These are phyloP conservation scores for Margarornis squamiger DNA, from an alignment of 2,797 vertebrate genomes.

Conservation along the genomic window DNA sequence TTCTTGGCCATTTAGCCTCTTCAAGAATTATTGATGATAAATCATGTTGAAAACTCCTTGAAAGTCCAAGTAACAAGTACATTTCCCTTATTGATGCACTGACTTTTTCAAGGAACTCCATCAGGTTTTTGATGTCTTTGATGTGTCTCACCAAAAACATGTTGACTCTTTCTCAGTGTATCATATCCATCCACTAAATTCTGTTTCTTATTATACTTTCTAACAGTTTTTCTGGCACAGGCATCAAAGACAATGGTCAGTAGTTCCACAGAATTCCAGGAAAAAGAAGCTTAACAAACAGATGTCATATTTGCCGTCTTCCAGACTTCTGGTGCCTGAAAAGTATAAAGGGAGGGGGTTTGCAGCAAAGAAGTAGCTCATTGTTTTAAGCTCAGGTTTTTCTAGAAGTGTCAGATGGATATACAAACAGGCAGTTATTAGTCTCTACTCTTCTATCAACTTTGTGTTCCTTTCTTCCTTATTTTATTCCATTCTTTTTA, in stretches of 20 bases:
- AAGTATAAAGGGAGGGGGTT: neutral
- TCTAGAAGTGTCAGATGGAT: neutral
- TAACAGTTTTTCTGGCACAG: neutral
- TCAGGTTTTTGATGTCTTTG: neutral
- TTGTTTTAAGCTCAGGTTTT: neutral
- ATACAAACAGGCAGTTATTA: neutral
- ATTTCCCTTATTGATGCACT: neutral
- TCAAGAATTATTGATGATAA: neutral
- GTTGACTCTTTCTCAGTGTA: neutral
- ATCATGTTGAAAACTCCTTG: neutral
- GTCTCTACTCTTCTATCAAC: neutral
- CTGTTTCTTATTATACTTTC: neutral
- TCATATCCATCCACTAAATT: neutral
- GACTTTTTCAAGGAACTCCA: neutral
- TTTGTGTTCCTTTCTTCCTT: neutral
- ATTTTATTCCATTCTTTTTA: neutral
- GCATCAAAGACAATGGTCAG: neutral
- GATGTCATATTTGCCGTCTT: neutral
- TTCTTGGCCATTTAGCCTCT: neutral
- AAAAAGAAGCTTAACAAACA: neutral
- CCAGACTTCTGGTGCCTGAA: neutral
- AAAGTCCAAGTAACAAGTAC: neutral
- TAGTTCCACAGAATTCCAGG: neutral
- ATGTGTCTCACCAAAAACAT: neutral
- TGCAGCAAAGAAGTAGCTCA: neutral